Conservation (phyloP, 2,113 vertebrate genomes). For the Centrocercus urophasianus region DNA sequence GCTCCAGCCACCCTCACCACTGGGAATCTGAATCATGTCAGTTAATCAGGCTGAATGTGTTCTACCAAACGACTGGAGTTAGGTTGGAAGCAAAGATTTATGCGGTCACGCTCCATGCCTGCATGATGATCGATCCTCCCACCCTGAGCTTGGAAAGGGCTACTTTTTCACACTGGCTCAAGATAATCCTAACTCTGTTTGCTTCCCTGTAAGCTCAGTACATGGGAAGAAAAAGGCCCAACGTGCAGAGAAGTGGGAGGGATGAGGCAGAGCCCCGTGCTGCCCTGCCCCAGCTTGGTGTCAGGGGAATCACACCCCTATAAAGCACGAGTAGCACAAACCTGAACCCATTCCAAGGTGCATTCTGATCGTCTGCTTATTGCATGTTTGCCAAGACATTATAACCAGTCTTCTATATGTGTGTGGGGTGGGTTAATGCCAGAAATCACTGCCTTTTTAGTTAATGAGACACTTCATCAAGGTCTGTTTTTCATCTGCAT, state of each 20-base stretch:
- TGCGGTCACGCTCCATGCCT: fast-evolving
- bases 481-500: background rate
- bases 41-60: background rate
- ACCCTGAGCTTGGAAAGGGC: background rate
- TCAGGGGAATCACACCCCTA: background rate
- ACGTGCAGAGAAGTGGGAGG: background rate
- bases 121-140: background rate
- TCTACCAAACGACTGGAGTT: background rate
- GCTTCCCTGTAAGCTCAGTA: background rate
- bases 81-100: background rate
- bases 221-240: background rate
- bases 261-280: background rate
- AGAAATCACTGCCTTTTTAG: background rate
- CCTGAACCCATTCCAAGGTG: background rate
- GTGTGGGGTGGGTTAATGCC: background rate
- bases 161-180: background rate
- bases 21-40: background rate
- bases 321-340: background rate
- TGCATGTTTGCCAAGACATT: background rate
- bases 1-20: background rate
- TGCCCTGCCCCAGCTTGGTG: background rate
- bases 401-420: background rate
- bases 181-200: background rate
- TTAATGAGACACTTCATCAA: constrained; percentile 54
- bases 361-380: background rate